Evolutionary conservation across 2,888 invertebrate species (phyloP), one percentile per base, ranked within the genome.

Genomic region (Muscina levida): DNA sequence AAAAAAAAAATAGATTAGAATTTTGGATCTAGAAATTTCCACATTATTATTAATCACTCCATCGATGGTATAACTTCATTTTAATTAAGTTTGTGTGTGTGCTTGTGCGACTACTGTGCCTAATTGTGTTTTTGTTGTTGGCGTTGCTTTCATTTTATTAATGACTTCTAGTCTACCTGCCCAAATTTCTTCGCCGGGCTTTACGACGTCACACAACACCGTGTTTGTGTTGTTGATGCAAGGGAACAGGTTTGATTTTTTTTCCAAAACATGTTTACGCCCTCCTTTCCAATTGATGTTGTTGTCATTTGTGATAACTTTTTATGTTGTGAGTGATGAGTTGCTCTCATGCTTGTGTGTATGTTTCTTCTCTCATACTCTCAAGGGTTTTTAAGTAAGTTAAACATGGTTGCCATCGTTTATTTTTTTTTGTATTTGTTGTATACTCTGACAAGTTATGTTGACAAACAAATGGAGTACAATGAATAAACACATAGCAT

Each of bases 231-330:
- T 26, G 24, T 48, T 72, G 26, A 17, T 37, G 17, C 19, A 70
- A 72, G 22, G 62, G 37, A 72, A 62, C 62, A 62, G 51, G 71
- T 72, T 71, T 71, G n/a, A n/a, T 31, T 15, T 66, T 48, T 15
- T 11, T 17, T n/a, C 17, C 10, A 17, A 17, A 44, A 26, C 4
- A 15, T 46, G 15, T 15, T n/a, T 15, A 15, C 2, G 15, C 19
- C 19, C 4, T 48, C n/a, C n/a, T 19, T 48, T 22, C 17, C 48
- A 1, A 8, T 17, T 48, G 19, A 19, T 46, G 4, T 19, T n/a
- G n/a, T 48, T 19, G 48, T 19, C 8, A 8, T 6, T 42, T 2
- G 10, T 2, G 6, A 8, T 44, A 46, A 22, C 10, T 26, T 22
- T 66, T n/a, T n/a, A n/a, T 66, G 66, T n/a, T 15, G 66, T 48